These are phyloP conservation scores for Elegia similella DNA, from an alignment of 2,888 invertebrate species.

Conservation along the genomic window DNA sequence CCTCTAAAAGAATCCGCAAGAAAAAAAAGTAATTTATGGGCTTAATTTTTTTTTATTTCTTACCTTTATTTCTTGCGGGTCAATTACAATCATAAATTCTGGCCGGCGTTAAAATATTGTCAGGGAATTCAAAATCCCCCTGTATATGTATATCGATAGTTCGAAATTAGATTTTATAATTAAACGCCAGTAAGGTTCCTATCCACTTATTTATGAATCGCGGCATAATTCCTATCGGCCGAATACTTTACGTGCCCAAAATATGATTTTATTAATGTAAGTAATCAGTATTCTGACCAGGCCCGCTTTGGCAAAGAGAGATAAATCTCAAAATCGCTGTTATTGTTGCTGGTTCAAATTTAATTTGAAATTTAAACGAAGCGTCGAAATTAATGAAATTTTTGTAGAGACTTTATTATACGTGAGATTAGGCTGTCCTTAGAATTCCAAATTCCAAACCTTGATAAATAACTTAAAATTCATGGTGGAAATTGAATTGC, in stretches of 20 bases:
- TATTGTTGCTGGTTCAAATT: slow-evolving; percentile 5
- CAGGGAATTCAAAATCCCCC: too few species aligned
- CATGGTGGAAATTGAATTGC: too few species aligned
- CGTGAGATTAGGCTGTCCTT: too few species aligned
- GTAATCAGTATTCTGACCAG: slow-evolving; percentile 15
- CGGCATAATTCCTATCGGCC: background rate
- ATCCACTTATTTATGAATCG: slow-evolving; percentile 1
- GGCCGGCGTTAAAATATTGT: too few species aligned
- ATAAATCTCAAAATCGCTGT: slow-evolving; percentile 5
- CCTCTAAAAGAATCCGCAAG: too few species aligned
- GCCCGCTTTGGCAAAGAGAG: slow-evolving; percentile 9
- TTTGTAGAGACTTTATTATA: background rate
- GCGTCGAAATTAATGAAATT: background rate
- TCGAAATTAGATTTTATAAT: background rate
- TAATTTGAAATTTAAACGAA: slow-evolving; percentile 8
- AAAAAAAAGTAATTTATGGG: too few species aligned
- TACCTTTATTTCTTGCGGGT: too few species aligned
- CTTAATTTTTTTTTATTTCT: too few species aligned
- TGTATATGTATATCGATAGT: too few species aligned
- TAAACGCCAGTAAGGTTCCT: background rate
- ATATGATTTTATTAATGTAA: slow-evolving; percentile 13
- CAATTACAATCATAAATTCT: too few species aligned
- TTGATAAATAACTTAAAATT: too few species aligned
- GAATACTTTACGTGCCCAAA: slow-evolving; percentile 13
- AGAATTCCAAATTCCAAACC: too few species aligned